Percentiles rank a stretch among this genome's conserved stretches.
Evolutionary conservation across 2,113 vertebrate genomes (phyloP).

Genomic region (Henicopernis longicauda): DNA sequence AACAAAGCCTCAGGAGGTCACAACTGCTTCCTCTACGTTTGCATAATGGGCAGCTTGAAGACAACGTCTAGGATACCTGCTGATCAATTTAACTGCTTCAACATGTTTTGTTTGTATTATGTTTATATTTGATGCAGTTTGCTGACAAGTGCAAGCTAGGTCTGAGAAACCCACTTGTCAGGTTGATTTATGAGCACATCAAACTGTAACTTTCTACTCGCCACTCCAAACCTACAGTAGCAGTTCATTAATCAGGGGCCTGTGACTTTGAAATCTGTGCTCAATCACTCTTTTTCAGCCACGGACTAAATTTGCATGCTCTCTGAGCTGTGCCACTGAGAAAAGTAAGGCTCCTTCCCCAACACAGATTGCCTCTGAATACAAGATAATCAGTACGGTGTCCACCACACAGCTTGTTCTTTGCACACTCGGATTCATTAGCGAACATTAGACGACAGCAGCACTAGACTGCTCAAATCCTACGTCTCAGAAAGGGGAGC

Average conservation of each 20-base stretch:
- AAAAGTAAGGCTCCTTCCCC: slow-evolving; percentile 63
- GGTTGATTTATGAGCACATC: slow-evolving; percentile 93
- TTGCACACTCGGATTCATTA: slow-evolving; percentile 64
- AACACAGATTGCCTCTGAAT: slow-evolving; percentile 46
- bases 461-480: slow-evolving; percentile 54
- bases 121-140: slow-evolving; percentile 84
- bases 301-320: slow-evolving; percentile 76
- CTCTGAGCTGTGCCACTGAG: slow-evolving; percentile 69
- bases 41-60: slow-evolving; percentile 92
- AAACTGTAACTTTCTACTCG: slow-evolving; percentile 83
- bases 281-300: slow-evolving; percentile 67
- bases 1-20: slow-evolving; percentile 98
- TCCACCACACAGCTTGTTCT: slow-evolving; percentile 58
- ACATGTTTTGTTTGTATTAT: slow-evolving; percentile 86
- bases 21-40: slow-evolving; percentile 85
- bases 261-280: slow-evolving; percentile 81
- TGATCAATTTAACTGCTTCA: slow-evolving; percentile 92
- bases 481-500: slow-evolving; percentile 31
- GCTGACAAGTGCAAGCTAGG: slow-evolving; percentile 81
- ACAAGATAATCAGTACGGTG: slow-evolving; percentile 69
- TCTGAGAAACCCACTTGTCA: slow-evolving; percentile 85
- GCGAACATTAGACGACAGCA: slow-evolving; percentile 61
- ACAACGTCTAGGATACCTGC: slow-evolving; percentile 81
- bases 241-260: slow-evolving; percentile 88
- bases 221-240: slow-evolving; percentile 82